Evolutionary conservation across 2,797 vertebrate genomes (phyloP).

Genomic region (Lagodon rhomboides): DNA sequence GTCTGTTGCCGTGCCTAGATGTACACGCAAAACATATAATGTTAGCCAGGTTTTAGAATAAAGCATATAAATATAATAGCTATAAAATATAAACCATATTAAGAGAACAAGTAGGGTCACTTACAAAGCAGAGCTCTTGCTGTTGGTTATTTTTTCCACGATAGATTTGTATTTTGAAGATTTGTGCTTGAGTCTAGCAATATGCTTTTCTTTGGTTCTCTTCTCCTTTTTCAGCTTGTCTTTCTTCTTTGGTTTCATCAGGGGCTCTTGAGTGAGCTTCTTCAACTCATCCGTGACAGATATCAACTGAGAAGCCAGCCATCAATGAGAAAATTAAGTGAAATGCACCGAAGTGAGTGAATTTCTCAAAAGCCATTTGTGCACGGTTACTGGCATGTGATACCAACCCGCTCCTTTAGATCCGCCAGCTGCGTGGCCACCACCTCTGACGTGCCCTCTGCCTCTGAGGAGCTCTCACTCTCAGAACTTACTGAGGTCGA

Average conservation of each 20-base stretch:
- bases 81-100: neutral
- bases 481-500: slow-evolving; percentile 80
- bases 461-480: slow-evolving; percentile 84
- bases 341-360: slow-evolving; percentile 14
- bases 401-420: slow-evolving; percentile 89
- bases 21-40: neutral
- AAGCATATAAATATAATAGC: neutral
- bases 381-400: neutral
- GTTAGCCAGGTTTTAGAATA: slow-evolving; percentile 9
- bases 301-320: slow-evolving; percentile 84
- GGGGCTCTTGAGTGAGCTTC: slow-evolving; percentile 84
- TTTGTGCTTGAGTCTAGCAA: slow-evolving; percentile 76
- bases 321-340: slow-evolving; percentile 26
- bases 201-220: slow-evolving; percentile 75
- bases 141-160: slow-evolving; percentile 76
- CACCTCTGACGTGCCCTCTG: slow-evolving; percentile 78
- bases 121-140: slow-evolving; percentile 85
- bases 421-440: slow-evolving; percentile 80
- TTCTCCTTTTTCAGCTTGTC: slow-evolving; percentile 85
- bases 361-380: slow-evolving; percentile 6
- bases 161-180: slow-evolving; percentile 77
- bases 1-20: slow-evolving; percentile 71
- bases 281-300: slow-evolving; percentile 89
- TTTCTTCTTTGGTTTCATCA: slow-evolving; percentile 86
- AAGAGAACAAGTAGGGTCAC: slow-evolving; percentile 57